These are phyloP conservation scores for Herpetotheres cachinnans DNA, from an alignment of 2,113 vertebrate species.

Conservation along the genomic window DNA sequence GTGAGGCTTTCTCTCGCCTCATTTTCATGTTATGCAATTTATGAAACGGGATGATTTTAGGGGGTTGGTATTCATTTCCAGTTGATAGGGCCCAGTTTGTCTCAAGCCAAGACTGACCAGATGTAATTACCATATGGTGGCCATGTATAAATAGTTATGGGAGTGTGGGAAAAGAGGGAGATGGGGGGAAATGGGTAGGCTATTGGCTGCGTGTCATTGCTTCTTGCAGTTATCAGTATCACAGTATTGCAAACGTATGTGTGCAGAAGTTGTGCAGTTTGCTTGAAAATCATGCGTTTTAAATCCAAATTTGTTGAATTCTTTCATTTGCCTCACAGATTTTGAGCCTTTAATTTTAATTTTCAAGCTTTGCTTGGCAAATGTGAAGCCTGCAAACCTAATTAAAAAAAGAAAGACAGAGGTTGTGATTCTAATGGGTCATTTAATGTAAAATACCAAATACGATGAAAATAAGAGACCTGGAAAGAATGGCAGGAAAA, in stretches of 20 bases:
- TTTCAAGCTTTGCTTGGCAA: conserved; percentile 3
- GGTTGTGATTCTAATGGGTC: background rate
- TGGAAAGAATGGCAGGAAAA: background rate
- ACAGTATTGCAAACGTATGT: background rate
- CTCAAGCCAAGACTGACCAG: background rate
- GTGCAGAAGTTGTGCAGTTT: background rate
- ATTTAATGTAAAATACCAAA: background rate
- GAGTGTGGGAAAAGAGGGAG: background rate
- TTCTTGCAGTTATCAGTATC: background rate
- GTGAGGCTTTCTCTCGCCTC: rapidly evolving
- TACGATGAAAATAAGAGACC: background rate
- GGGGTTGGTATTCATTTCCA: background rate
- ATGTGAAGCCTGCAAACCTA: background rate
- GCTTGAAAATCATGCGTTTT: conserved; percentile 4
- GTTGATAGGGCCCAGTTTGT: background rate
- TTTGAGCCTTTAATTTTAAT: background rate
- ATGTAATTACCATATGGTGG: background rate
- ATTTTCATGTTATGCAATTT: background rate
- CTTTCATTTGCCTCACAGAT: background rate
- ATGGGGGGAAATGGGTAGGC: background rate
- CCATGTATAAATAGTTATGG: background rate
- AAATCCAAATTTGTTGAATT: background rate
- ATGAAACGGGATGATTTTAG: background rate
- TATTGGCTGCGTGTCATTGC: background rate
- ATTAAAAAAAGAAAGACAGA: background rate